Evolutionary conservation across 2,113 vertebrate genomes (phyloP).

Genomic region (Zosterops hypoxanthus): DNA sequence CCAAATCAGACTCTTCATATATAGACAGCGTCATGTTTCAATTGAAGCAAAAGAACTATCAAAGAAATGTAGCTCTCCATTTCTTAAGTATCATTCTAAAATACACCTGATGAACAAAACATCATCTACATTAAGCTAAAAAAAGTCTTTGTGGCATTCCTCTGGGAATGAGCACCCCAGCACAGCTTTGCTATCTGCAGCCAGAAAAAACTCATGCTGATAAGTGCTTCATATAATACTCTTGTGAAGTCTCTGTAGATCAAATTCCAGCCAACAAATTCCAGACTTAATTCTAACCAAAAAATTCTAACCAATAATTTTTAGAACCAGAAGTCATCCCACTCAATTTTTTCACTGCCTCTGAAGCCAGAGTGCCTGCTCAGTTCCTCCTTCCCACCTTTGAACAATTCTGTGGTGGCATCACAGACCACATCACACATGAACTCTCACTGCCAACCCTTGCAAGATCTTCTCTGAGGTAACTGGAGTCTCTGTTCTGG

Average conservation of each 20-base stretch:
- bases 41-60: background rate
- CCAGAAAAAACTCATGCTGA: background rate
- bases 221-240: background rate
- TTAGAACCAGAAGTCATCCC: background rate
- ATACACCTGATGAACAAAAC: background rate
- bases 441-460: background rate
- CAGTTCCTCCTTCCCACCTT: background rate
- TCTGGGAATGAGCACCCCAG: background rate
- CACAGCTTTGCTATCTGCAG: background rate
- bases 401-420: background rate
- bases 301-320: background rate
- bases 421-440: background rate
- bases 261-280: background rate
- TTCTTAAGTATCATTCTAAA: background rate
- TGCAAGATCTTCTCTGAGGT: background rate
- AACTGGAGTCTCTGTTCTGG: background rate
- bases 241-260: background rate
- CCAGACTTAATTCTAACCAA: background rate
- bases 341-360: background rate
- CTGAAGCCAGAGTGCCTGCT: background rate
- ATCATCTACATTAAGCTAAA: background rate
- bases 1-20: background rate
- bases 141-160: background rate
- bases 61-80: background rate
- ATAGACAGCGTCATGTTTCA: background rate